Conservation (phyloP, 1,140 invertebrate species). For the Solen grandis region DNA sequence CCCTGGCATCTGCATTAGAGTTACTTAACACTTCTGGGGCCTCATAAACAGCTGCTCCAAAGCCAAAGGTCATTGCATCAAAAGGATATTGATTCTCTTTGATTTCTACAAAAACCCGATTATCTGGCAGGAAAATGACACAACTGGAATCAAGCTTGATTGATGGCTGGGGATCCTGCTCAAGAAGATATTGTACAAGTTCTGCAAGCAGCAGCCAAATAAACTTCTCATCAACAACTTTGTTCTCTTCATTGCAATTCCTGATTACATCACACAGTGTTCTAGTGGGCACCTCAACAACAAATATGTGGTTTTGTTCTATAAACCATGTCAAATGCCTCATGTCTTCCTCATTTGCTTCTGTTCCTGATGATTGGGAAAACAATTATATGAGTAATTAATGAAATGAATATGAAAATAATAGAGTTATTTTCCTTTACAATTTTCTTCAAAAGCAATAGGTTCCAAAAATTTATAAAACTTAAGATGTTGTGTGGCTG, state of each 20-base stretch:
- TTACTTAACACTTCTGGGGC: slow-evolving; percentile 64
- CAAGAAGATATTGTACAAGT: slow-evolving; percentile 20
- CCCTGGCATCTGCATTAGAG: slow-evolving; percentile 51
- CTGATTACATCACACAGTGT: slow-evolving; percentile 45
- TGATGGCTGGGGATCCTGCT: neutral
- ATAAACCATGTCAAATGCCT: slow-evolving; percentile 56
- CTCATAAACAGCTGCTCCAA: slow-evolving; percentile 56
- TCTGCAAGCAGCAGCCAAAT: slow-evolving; percentile 42
- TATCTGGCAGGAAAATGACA: slow-evolving; percentile 27
- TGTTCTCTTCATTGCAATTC: slow-evolving; percentile 31
- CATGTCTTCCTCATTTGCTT: slow-evolving; percentile 19
- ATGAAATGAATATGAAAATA: too few species aligned
- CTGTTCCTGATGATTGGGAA: too few species aligned
- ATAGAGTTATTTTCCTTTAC: too few species aligned
- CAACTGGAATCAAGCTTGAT: slow-evolving; percentile 31
- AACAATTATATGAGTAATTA: too few species aligned
- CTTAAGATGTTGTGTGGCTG: too few species aligned
- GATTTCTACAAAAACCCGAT: slow-evolving; percentile 45
- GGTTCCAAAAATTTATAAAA: too few species aligned
- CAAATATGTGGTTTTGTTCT: slow-evolving; percentile 40
- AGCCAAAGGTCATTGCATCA: slow-evolving; percentile 6
- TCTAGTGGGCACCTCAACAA: slow-evolving; percentile 42
- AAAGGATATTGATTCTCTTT: neutral
- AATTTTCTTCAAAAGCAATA: too few species aligned
- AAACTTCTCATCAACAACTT: slow-evolving; percentile 30